Percentiles rank a stretch among this genome's conserved stretches.
Evolutionary conservation across 2,888 invertebrate species (phyloP).

Genomic region (Diarsia rubi): DNA sequence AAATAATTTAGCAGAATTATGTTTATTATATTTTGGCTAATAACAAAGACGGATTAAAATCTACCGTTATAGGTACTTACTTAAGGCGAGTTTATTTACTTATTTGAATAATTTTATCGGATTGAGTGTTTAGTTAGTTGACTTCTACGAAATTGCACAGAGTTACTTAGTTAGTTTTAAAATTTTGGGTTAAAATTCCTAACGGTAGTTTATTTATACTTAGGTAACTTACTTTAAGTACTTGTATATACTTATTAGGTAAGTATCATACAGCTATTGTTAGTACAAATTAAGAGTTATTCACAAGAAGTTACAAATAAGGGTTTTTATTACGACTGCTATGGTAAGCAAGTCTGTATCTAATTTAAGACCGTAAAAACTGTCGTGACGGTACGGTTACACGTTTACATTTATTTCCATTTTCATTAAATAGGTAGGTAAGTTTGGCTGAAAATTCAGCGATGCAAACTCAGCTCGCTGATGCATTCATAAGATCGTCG

Average conservation of each 20-base stretch:
- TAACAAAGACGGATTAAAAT: conserved; percentile 20
- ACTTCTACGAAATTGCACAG: conserved; percentile 10
- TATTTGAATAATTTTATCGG: background rate
- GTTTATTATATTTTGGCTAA: conserved; percentile 10
- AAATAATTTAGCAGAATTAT: background rate
- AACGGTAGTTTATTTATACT: background rate
- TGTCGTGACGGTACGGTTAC: background rate
- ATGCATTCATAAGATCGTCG: no score
- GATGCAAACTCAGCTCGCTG: no score
- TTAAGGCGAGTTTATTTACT: no score
- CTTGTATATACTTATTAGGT: background rate
- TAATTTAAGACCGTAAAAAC: background rate
- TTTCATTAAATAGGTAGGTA: no score
- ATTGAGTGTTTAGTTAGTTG: background rate
- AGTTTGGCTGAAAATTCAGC: no score
- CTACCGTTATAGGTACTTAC: background rate
- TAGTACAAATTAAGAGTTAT: background rate
- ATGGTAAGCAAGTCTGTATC: background rate
- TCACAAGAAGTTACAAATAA: background rate
- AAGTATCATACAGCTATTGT: background rate
- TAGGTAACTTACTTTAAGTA: background rate
- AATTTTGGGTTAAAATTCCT: background rate
- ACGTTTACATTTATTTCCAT: no score
- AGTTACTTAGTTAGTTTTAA: background rate
- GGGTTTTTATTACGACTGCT: background rate